Evolutionary conservation across 2,888 invertebrate species (phyloP).

Genomic region (Pseudococcus jackbeardsleyi): DNA sequence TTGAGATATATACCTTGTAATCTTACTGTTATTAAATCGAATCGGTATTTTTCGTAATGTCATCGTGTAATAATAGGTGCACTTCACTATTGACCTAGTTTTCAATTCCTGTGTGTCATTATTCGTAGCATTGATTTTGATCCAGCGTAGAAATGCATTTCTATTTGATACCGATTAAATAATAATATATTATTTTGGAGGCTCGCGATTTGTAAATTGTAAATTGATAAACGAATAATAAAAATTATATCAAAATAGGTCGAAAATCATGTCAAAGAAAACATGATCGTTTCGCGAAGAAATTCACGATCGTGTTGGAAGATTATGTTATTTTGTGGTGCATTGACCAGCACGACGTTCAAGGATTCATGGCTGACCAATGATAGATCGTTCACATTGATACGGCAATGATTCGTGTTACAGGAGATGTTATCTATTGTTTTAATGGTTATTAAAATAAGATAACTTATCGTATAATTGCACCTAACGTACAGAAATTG

Average conservation of each 20-base stretch:
- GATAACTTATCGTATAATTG: conserved; percentile 49
- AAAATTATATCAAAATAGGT: conserved; percentile 15
- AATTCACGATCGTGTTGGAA: not conserved
- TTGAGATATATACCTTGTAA: conserved; percentile 29
- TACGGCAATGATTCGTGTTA: conserved; percentile 21
- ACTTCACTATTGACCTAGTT: conserved; percentile 48
- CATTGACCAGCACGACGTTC: not conserved
- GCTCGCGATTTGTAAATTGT: not conserved
- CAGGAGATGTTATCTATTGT: conserved; percentile 33
- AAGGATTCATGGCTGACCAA: conserved; percentile 47
- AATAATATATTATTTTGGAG: conserved; percentile 19
- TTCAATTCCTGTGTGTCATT: conserved; percentile 27
- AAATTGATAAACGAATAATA: conserved; percentile 32
- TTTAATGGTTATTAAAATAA: conserved; percentile 39
- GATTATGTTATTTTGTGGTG: not conserved
- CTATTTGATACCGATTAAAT: not conserved
- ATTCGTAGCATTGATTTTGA: not conserved
- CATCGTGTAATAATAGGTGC: conserved; percentile 46
- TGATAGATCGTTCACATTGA: conserved; percentile 40
- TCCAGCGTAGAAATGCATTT: not conserved
- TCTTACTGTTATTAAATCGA: conserved; percentile 39
- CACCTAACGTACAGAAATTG: not conserved
- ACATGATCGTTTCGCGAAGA: not conserved
- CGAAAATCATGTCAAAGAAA: conserved; percentile 34
- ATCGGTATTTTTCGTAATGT: conserved; percentile 48